These are phyloP conservation scores for Notamacropus eugenii DNA, from an alignment of 2,797 vertebrate genomes.

Conservation along the genomic window DNA sequence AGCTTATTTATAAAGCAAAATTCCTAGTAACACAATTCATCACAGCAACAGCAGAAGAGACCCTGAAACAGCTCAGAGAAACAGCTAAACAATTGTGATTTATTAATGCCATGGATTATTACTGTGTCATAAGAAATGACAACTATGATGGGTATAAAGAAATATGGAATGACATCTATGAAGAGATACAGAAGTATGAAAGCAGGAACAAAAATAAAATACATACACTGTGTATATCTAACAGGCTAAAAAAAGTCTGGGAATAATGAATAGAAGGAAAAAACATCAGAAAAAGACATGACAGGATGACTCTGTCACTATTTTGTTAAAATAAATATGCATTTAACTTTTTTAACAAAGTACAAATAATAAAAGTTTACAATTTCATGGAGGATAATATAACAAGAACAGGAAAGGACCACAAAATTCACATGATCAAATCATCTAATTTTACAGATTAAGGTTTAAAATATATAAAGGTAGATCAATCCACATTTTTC, in stretches of 20 bases:
- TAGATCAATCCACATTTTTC: background rate
- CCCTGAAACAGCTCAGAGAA: background rate
- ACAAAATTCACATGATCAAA: background rate
- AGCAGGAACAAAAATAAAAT: background rate
- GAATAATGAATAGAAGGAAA: background rate
- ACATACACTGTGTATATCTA: background rate
- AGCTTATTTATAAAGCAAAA: background rate
- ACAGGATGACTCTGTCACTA: background rate
- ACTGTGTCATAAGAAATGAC: background rate
- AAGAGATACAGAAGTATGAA: background rate
- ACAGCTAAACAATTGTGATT: background rate
- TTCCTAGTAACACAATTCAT: background rate
- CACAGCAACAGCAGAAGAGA: background rate
- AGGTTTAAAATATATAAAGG: background rate
- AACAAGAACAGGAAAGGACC: background rate
- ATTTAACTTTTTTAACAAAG: background rate
- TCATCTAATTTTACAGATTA: background rate
- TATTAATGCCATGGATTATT: background rate
- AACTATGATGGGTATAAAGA: background rate
- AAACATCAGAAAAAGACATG: background rate
- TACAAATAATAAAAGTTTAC: background rate
- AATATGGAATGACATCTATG: background rate
- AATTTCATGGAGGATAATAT: background rate
- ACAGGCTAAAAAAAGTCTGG: background rate
- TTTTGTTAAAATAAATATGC: background rate